Percentiles rank a stretch among this genome's conserved stretches.
These are phyloP conservation scores for Rhinoderma darwinii DNA, from an alignment of 2,113 vertebrate genomes.

Conservation along the genomic window DNA sequence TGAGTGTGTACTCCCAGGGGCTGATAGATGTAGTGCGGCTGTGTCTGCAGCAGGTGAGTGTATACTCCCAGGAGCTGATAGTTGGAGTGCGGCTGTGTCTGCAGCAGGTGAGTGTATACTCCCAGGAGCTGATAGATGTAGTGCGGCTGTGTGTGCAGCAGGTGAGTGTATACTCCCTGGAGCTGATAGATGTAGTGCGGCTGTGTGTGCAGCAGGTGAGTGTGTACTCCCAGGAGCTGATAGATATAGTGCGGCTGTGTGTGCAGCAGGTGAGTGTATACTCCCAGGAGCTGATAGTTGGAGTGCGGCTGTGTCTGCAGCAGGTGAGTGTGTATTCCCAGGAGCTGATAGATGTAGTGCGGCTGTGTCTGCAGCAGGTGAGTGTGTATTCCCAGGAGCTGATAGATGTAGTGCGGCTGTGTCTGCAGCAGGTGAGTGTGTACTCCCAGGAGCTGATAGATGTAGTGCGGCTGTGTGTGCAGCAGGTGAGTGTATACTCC, in stretches of 20 bases:
- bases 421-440: not conserved
- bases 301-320: not conserved
- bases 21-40: not conserved
- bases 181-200: not conserved
- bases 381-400: not conserved
- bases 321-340: not conserved
- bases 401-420: not conserved
- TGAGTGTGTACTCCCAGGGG: too few species aligned
- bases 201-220: not conserved
- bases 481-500: not conserved
- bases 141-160: not conserved
- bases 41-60: not conserved
- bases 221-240: not conserved
- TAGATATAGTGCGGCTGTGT: not conserved
- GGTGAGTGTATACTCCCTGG: not conserved
- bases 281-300: not conserved
- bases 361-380: not conserved
- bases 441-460: constrained; percentile 68
- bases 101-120: not conserved
- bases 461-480: constrained; percentile 61
- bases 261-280: not conserved
- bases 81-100: not conserved
- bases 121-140: not conserved
- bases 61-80: not conserved
- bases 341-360: not conserved